Evolutionary conservation across 2,797 vertebrate genomes (phyloP).

Genomic region (Gadopsis bispinosus): DNA sequence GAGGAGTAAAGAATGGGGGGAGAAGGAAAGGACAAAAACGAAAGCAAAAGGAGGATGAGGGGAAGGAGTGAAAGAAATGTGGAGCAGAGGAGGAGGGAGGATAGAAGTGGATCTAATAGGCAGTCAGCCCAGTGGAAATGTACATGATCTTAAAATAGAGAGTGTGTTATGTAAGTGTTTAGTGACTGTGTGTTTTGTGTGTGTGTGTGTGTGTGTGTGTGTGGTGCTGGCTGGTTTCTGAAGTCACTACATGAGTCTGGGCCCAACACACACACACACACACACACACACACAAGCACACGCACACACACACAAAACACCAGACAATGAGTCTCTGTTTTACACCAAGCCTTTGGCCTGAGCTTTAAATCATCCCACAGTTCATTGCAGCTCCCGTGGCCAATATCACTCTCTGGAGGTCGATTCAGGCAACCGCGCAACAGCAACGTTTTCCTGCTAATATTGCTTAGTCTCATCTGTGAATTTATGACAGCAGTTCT

Average conservation of each 20-base stretch:
- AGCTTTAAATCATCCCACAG: constrained; percentile 28
- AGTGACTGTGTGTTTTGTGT: constrained; percentile 45
- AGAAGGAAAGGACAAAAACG: not conserved
- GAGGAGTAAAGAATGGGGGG: not conserved
- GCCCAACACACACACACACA: constrained; percentile 27
- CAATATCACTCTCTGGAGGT: constrained; percentile 10
- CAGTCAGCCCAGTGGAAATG: constrained; percentile 79
- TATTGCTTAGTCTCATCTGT: not conserved
- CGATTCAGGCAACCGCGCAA: not conserved
- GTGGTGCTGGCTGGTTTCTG: constrained; percentile 39
- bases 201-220: constrained; percentile 43
- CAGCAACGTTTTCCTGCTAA: not conserved
- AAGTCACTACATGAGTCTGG: constrained; percentile 38
- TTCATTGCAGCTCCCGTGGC: constrained; percentile 38
- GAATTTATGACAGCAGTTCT: not conserved
- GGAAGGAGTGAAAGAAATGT: constrained; percentile 29
- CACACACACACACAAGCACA: constrained; percentile 30
- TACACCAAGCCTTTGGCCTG: constrained; percentile 31
- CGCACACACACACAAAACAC: not conserved
- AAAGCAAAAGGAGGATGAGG: not conserved
- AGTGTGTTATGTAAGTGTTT: constrained; percentile 78
- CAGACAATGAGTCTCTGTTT: constrained; percentile 64
- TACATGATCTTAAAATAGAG: constrained; percentile 83
- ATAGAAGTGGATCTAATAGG: constrained; percentile 61
- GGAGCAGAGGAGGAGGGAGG: constrained; percentile 15